These are phyloP conservation scores for Trichoplusia ni DNA, from an alignment of 1,140 invertebrate genomes.

Conservation along the genomic window DNA sequence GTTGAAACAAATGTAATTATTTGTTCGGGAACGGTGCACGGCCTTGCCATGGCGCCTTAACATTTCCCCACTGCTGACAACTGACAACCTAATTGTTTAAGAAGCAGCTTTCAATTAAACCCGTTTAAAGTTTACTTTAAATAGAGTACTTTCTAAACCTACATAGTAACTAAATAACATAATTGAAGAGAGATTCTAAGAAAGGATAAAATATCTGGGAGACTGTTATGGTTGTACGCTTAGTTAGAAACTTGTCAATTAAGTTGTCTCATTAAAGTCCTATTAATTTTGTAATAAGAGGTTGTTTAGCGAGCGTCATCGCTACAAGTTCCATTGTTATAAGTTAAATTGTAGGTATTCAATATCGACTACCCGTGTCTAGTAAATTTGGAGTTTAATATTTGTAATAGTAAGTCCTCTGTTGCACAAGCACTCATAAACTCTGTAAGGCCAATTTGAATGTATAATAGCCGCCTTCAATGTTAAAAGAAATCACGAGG, in stretches of 20 bases:
- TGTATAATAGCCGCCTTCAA: not conserved
- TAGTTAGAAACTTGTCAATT: conserved; percentile 43
- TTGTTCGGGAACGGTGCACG: conserved; percentile 44
- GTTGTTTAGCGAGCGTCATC: too few relatives aligned
- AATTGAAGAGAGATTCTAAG: conserved; percentile 30
- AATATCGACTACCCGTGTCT: conserved; percentile 1
- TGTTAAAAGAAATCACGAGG: too few relatives aligned
- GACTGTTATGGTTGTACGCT: conserved; percentile 44
- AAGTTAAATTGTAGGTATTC: too few relatives aligned
- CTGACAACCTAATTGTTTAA: conserved; percentile 55
- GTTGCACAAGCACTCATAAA: too few relatives aligned
- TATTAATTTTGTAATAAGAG: conserved; percentile 58
- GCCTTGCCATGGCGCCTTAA: conserved; percentile 24
- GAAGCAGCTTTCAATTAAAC: conserved; percentile 57
- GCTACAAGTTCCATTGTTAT: too few relatives aligned
- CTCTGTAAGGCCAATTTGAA: too few relatives aligned
- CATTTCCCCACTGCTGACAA: conserved; percentile 41
- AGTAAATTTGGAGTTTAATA: conserved; percentile 2
- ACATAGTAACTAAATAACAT: conserved; percentile 37
- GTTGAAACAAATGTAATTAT: conserved; percentile 57
- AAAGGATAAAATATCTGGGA: conserved; percentile 44
- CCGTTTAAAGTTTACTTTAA: conserved; percentile 41
- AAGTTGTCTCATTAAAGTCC: conserved; percentile 56
- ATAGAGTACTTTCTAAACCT: conserved; percentile 38
- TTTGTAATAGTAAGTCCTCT: not conserved